These are phyloP conservation scores for Cherax quadricarinatus DNA, from an alignment of 1,140 invertebrate genomes.

Conservation along the genomic window DNA sequence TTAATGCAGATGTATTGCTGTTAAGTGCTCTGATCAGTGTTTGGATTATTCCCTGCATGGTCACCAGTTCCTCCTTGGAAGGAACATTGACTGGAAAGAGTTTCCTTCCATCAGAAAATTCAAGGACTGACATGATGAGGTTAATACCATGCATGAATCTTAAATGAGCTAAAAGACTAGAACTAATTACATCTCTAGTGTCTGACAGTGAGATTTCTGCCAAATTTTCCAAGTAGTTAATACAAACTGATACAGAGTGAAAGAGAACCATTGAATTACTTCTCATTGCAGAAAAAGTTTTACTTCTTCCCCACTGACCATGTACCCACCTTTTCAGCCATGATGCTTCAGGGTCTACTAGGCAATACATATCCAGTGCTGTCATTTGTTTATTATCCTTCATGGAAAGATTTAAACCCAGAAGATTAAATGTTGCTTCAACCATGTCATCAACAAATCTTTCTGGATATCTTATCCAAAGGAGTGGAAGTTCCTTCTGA, in stretches of 20 bases:
- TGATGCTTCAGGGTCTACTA: constrained; percentile 67
- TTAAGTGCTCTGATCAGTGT: constrained; percentile 47
- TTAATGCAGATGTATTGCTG: constrained; percentile 21
- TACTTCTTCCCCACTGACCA: constrained; percentile 68
- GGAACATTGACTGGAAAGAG: constrained; percentile 69
- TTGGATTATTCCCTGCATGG: constrained; percentile 45
- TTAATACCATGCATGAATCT: constrained; percentile 56
- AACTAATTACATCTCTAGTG: constrained; percentile 16
- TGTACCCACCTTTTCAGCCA: constrained; percentile 71
- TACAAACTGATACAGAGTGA: constrained; percentile 56
- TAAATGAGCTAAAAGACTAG: constrained; percentile 41
- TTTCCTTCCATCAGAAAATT: constrained; percentile 67
- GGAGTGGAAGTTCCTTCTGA: constrained; percentile 64
- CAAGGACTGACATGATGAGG: constrained; percentile 55
- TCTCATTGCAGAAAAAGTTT: constrained; percentile 66
- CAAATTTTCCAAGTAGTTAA: constrained; percentile 50
- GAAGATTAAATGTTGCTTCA: constrained; percentile 55
- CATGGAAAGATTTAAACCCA: constrained; percentile 33
- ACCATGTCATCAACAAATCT: constrained; percentile 69
- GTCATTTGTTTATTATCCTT: constrained; percentile 42
- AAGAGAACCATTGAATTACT: constrained; percentile 63
- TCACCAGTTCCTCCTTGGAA: constrained; percentile 61
- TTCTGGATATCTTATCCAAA: constrained; percentile 72
- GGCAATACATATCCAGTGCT: constrained; percentile 60
- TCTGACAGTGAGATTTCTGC: constrained; percentile 2